Evolutionary conservation across 1,140 invertebrate genomes (phyloP).

Genomic region (Drosophila simulans): DNA sequence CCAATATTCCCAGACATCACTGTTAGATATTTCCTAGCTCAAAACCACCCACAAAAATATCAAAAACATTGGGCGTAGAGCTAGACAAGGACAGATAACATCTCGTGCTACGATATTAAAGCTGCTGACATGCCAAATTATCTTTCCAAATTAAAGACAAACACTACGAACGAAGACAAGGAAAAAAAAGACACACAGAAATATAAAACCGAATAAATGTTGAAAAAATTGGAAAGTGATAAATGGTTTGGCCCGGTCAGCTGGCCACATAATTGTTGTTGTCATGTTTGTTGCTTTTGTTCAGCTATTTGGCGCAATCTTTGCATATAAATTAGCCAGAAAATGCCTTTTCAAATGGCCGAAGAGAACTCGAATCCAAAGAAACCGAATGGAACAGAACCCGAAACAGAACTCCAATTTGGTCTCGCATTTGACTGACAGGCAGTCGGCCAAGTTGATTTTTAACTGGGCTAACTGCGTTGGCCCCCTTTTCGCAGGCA

Average conservation of each 20-base stretch:
- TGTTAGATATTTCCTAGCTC: not conserved
- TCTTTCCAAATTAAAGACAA: conserved; percentile 59
- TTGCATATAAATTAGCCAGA: conserved; percentile 77
- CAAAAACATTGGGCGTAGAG: not conserved
- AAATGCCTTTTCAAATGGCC: conserved; percentile 68
- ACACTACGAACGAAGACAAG: conserved; percentile 32
- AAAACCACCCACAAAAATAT: conserved; percentile 16
- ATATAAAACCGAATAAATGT: conserved; percentile 27
- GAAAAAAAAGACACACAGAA: conserved; percentile 27
- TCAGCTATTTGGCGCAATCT: conserved; percentile 68
- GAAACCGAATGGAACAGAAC: conserved; percentile 30
- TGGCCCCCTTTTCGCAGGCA: conserved; percentile 34
- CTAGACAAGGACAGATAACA: conserved; percentile 12
- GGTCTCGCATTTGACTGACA: conserved; percentile 29
- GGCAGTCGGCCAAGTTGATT: conserved; percentile 39
- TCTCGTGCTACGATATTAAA: conserved; percentile 54
- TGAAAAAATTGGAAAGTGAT: conserved; percentile 66
- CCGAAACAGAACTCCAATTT: conserved; percentile 37
- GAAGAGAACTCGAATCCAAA: conserved; percentile 38
- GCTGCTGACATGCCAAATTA: conserved; percentile 63
- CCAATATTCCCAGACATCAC: not conserved
- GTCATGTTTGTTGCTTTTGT: conserved; percentile 49
- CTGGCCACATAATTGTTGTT: conserved; percentile 48
- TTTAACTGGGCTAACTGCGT: conserved; percentile 68
- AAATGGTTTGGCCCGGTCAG: conserved; percentile 74